These are phyloP conservation scores for Lathamus discolor DNA, from an alignment of 2,113 vertebrate species.

Conservation along the genomic window DNA sequence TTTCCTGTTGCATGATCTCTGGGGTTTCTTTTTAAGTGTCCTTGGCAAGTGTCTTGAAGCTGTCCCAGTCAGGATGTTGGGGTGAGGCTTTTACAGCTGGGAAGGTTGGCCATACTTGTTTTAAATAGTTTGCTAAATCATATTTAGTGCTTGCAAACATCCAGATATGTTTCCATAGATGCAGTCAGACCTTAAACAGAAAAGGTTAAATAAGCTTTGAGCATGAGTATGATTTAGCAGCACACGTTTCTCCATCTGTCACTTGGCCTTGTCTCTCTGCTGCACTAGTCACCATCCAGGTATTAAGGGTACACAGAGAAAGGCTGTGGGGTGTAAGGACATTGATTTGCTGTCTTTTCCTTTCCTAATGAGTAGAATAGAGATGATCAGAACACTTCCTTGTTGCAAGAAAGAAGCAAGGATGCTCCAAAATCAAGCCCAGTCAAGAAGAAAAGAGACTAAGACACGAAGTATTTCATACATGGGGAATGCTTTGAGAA, in stretches of 20 bases:
- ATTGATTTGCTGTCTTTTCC: background rate
- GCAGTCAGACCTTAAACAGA: background rate
- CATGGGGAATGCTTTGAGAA: background rate
- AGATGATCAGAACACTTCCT: background rate
- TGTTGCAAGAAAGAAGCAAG: background rate
- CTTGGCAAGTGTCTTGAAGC: background rate
- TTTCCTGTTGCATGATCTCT: background rate
- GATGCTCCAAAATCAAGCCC: background rate
- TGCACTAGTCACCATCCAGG: background rate
- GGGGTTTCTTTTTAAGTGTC: background rate
- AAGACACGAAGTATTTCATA: background rate
- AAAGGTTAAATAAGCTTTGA: background rate
- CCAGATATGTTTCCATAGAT: background rate
- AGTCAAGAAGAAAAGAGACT: background rate
- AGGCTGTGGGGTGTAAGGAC: background rate
- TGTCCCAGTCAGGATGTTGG: background rate
- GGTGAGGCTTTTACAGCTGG: background rate
- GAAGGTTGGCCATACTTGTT: background rate
- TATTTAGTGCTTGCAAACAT: background rate
- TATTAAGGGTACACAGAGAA: background rate
- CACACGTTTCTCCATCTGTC: background rate
- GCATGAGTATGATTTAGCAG: background rate
- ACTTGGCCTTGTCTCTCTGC: background rate
- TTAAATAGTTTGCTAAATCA: background rate
- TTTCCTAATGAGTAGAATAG: background rate